phyloP scores from a whole-genome alignment of 2,797 vertebrate genomes.

The Salmo trutta region DNA sequence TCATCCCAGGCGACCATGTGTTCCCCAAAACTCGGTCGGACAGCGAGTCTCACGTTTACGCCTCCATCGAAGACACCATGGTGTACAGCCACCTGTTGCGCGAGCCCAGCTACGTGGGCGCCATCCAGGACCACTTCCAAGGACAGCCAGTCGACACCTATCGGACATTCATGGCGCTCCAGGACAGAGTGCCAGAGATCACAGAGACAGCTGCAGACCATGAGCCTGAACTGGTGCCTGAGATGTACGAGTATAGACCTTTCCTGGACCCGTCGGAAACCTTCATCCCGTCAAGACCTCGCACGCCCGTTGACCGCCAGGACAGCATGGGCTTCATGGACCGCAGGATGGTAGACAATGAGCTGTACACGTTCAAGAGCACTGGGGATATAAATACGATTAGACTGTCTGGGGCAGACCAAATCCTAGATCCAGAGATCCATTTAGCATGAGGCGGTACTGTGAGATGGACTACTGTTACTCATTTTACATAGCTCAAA shows the following conservation, averaged over 20 bases:
- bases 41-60: conserved; percentile 88
- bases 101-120: conserved; percentile 53
- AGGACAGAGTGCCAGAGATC: conserved; percentile 63
- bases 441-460: conserved; percentile 37
- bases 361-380: conserved; percentile 83
- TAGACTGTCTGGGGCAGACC: conserved; percentile 51
- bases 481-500: background rate
- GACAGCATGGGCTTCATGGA: conserved; percentile 76
- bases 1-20: conserved; percentile 67
- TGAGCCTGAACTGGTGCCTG: conserved; percentile 44
- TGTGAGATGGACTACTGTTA: conserved; percentile 18
- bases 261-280: conserved; percentile 78
- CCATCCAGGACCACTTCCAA: conserved; percentile 48
- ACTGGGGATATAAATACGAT: conserved; percentile 66
- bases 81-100: conserved; percentile 83
- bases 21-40: conserved; percentile 78
- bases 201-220: conserved; percentile 40
- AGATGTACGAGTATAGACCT: conserved; percentile 75
- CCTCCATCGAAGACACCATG: conserved; percentile 86
- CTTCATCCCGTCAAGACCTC: conserved; percentile 79
- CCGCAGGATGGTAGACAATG: conserved; percentile 78
- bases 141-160: conserved; percentile 82
- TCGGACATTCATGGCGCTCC: conserved; percentile 79
- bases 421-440: conserved; percentile 35
- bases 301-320: conserved; percentile 68